Conservation (phyloP, 2,888 invertebrate species). For the Leucophora obtusa region DNA sequence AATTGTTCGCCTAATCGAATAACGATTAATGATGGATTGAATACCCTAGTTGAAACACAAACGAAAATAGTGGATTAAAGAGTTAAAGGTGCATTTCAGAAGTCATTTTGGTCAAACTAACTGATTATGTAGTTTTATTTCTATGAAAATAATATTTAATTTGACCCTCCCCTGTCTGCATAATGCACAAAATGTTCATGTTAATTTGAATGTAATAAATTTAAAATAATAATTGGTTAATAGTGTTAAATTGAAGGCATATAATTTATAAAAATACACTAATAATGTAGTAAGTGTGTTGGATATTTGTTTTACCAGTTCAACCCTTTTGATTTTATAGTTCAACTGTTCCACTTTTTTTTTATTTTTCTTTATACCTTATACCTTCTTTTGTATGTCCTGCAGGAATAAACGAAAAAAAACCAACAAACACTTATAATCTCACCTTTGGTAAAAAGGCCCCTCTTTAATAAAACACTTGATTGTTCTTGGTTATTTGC, state of each 20-base stretch:
- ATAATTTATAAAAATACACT: slow-evolving; percentile 28
- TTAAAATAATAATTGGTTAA: slow-evolving; percentile 40
- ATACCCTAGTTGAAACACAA: too few relatives aligned
- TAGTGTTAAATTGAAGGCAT: slow-evolving; percentile 34
- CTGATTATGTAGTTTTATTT: too few relatives aligned
- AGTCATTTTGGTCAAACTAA: too few relatives aligned
- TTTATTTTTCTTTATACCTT: not conserved
- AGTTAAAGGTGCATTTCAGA: too few relatives aligned
- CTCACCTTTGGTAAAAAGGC: slow-evolving; percentile 17
- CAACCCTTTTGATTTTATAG: slow-evolving; percentile 18
- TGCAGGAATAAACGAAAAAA: slow-evolving; percentile 4
- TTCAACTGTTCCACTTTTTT: slow-evolving; percentile 11
- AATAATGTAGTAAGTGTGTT: not conserved
- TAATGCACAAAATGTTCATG: not conserved
- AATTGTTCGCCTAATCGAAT: too few relatives aligned
- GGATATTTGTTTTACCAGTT: slow-evolving; percentile 19
- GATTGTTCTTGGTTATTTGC: slow-evolving; percentile 1
- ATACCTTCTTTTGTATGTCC: slow-evolving; percentile 2
- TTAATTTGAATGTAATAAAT: slow-evolving; percentile 35
- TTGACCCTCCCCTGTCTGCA: not conserved
- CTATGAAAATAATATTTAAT: too few relatives aligned
- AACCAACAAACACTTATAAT: slow-evolving; percentile 25
- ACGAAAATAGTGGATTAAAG: too few relatives aligned
- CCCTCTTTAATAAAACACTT: slow-evolving; percentile 20
- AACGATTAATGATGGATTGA: too few relatives aligned